Base-by-base conservation (phyloP, 2,113 vertebrate species). In the Neotragus pygmaeus region DNA sequence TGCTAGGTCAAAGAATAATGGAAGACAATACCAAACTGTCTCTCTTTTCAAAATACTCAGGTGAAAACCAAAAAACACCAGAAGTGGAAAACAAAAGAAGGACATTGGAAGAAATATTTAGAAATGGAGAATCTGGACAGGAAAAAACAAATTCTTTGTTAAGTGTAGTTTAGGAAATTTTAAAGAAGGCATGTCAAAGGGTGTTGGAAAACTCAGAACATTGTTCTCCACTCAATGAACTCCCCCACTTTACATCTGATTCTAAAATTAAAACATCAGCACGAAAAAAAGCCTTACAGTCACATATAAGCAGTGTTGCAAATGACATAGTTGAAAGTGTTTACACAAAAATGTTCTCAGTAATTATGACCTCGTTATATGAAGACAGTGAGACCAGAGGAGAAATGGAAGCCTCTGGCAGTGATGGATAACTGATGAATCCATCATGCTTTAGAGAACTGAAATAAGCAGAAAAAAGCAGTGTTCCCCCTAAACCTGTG, bases 61-160 rank as follows among this genome's bases (percentile, higher is more conserved):
- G 53, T 45, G 62, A 91, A 96, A 96, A 77, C 75, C 93, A 81
- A 93, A 53, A 95, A 47, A 55, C n/a, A 78, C 70, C 57, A 39
- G 88, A 96, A 85, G 33, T 45, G 36, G 36, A 95, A 88, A 94
- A 62, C 39, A 53, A 80, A 17, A 62, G 77, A 73, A 85, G 4
- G 11, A 9, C 88, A 64, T 60, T 95, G 49, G 58, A 95, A 17
- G 84, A 91, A 89, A 88, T 95, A 91, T 89, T 96, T 91, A 95
- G 53, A 94, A 96, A 90, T 66, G 53, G 62, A 87, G 51, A 82
- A n/a, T 60, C 23, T 39, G 45, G 27, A 60, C n/a, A 85, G 28
- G 51, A 90, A 91, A 88, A 91, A 64, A 58, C 4, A 33, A n/a
- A 53, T 88, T 43, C 33, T 62, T 91, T 97, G 23, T 73, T 96